phyloP scores from a whole-genome alignment of 2,113 vertebrate species.

The Gallinago undulata region DNA sequence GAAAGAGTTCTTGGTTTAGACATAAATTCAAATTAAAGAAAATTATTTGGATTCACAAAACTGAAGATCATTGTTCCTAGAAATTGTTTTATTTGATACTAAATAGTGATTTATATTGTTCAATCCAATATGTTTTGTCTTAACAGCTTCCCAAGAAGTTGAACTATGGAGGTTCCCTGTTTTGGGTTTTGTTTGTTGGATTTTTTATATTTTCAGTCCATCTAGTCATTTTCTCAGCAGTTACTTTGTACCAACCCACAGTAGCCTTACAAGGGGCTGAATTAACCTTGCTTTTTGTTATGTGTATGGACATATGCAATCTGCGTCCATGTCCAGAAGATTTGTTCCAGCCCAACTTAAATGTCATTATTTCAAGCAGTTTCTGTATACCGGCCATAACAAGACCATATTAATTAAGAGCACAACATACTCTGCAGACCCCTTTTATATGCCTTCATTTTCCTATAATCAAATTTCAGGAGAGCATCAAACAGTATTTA shows the following conservation, averaged over 20 bases:
- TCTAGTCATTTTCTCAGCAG: neutral
- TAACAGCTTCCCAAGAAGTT: neutral
- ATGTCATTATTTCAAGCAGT: neutral
- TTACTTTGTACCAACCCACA: neutral
- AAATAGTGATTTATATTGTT: neutral
- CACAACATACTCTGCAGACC: neutral
- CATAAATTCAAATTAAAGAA: neutral
- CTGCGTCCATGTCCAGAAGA: too few relatives aligned
- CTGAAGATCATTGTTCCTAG: neutral
- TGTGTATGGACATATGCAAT: neutral
- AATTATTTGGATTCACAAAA: neutral
- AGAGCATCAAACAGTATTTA: neutral
- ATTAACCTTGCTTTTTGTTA: neutral
- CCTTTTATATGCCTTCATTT: neutral
- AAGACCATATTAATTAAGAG: neutral
- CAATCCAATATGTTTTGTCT: neutral
- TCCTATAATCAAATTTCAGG: neutral
- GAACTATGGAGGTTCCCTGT: fast-evolving
- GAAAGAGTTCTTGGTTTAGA: neutral
- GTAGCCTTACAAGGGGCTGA: neutral
- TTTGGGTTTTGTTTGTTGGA: fast-evolving
- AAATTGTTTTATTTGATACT: neutral
- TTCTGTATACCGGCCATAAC: fast-evolving
- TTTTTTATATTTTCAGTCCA: neutral
- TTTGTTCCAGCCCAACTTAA: neutral